These are phyloP conservation scores for Heliconius himera DNA, from an alignment of 1,140 invertebrate genomes.

Conservation along the genomic window DNA sequence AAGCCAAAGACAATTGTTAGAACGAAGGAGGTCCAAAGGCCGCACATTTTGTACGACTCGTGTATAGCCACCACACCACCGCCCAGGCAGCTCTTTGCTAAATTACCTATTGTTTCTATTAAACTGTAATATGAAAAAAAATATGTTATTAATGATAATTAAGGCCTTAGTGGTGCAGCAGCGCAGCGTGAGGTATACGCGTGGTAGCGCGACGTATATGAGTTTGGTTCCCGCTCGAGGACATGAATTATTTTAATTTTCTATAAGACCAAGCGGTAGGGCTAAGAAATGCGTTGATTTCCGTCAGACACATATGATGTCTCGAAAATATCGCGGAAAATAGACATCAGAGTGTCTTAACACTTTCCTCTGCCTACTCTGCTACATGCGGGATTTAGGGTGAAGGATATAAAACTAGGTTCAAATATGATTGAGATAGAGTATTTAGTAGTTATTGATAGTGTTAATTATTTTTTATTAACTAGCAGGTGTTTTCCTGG, in stretches of 20 bases:
- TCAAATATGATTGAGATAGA: no score
- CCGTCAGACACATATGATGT: not conserved
- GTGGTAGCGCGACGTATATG: not conserved
- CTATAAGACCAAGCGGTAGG: no score
- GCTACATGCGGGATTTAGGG: not conserved
- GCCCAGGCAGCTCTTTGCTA: constrained; percentile 55
- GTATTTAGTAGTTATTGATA: no score
- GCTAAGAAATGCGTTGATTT: not conserved
- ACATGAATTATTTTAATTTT: not conserved
- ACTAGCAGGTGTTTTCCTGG: no score
- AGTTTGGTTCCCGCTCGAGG: not conserved
- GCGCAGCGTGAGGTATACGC: no score
- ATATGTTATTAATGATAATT: not conserved
- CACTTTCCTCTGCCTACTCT: not conserved
- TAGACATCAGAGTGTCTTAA: not conserved
- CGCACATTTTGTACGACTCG: constrained; percentile 54
- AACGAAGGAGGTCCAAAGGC: constrained; percentile 49
- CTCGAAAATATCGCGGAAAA: not conserved
- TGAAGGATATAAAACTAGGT: not conserved
- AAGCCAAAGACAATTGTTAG: constrained; percentile 50
- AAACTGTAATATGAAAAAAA: constrained; percentile 36
- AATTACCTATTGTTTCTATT: constrained; percentile 52
- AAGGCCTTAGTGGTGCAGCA: no score
- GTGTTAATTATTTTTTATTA: no score
- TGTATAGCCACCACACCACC: constrained; percentile 57